Base-by-base conservation (phyloP, 1,140 invertebrate species). In the Rhopalosiphum maidis region DNA sequence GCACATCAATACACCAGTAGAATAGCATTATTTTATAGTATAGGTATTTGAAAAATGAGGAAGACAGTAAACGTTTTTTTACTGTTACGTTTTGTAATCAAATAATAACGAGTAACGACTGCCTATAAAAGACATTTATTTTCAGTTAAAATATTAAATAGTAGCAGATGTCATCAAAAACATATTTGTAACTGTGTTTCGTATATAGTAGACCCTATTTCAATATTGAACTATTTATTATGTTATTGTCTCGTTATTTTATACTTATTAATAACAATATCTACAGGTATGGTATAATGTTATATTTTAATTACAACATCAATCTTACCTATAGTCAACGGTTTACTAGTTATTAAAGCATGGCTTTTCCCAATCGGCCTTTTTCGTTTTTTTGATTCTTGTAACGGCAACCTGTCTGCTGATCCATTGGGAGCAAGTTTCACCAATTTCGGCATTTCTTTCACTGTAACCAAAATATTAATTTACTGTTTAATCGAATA, bases 391-490 rank as follows among this genome's bases (percentile, higher is more conserved):
- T 86, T 93, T 2, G 82, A 55, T 18, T 93, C 91, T 93, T 86
- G 91, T 54, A 93, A 30, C 9, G 77, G 46, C 30, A 25, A 86
- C 41, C 82, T 43, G n/a, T 93, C 91, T 5, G 22, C 8, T 3
- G 48, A 54, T 86, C 91, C 48, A 9, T 93, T 85, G 9, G 91
- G 91, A 9, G 91, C 91, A 22, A 93, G 91, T 86, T 93, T 93
- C 15, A 93, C 91, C 35, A 93, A 51, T 85, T 93, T 93, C 18
- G 91, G 91, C 91, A 93, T 93, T 93, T 93, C 91, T 93, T 93
- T 93, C 48, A 85, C 77, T 82, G n/a, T 37, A 93, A 93, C 35
- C 25, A 54, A 83, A 21, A 92, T 6, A 86, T 48, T 6, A 1
- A 87, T 87, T 88, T 35, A 87, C 15, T 43, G 5, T 87, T 48